Conservation (phyloP, 1,140 invertebrate species). For the Drosophila pseudoobscura region DNA sequence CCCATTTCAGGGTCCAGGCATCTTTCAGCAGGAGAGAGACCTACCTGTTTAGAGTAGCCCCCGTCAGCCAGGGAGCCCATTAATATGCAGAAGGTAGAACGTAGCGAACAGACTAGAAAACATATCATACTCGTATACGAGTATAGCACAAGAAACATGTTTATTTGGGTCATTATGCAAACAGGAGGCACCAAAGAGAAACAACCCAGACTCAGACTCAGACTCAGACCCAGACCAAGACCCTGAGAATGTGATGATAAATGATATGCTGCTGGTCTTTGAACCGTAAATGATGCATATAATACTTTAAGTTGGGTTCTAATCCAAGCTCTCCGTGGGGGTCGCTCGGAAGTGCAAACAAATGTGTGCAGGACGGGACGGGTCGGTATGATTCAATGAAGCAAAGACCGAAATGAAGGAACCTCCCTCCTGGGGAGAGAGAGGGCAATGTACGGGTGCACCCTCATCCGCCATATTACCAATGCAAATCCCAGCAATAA, state of each 20-base stretch:
- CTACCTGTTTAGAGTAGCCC: neutral
- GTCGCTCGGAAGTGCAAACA: neutral
- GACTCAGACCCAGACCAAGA: neutral
- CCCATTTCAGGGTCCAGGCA: conserved; percentile 18
- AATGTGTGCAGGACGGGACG: neutral
- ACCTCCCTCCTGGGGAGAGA: neutral
- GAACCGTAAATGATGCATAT: conserved; percentile 46
- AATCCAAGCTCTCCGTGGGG: neutral
- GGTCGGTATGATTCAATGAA: conserved; percentile 25
- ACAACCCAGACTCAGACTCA: neutral
- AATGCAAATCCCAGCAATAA: conserved; percentile 59
- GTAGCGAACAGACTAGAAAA: conserved; percentile 12
- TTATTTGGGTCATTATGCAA: conserved; percentile 67
- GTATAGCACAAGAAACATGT: conserved; percentile 36
- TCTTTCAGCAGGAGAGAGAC: neutral
- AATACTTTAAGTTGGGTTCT: conserved; percentile 39
- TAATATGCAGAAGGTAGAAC: conserved; percentile 54
- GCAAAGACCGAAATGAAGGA: conserved; percentile 22
- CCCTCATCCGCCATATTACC: conserved; percentile 35
- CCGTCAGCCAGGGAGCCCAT: conserved; percentile 32
- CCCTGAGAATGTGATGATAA: conserved; percentile 55
- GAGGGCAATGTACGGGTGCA: conserved; percentile 11
- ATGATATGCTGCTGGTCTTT: conserved; percentile 45
- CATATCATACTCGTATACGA: conserved; percentile 17
- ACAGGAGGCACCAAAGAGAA: conserved; percentile 12